phyloP scores from a whole-genome alignment of 2,888 invertebrate species.

The Cistogaster globosa region DNA sequence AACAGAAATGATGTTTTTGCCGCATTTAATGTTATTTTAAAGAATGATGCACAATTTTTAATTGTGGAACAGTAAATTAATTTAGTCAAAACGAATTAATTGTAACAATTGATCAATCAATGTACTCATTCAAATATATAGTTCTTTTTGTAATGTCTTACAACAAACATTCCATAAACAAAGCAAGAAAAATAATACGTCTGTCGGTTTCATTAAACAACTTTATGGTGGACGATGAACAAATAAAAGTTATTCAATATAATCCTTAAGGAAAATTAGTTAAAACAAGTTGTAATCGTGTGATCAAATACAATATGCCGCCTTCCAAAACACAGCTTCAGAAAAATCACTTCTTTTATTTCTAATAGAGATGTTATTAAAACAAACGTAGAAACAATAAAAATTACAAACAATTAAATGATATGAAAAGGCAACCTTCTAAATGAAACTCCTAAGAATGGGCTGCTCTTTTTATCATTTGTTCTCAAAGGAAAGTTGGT shows the following conservation, averaged over 20 bases:
- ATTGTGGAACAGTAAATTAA: too few species aligned
- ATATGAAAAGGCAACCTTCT: background rate
- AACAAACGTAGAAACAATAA: constrained; percentile 17
- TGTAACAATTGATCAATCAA: too few species aligned
- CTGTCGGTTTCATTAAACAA: too few species aligned
- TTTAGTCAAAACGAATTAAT: too few species aligned
- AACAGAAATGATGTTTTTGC: too few species aligned
- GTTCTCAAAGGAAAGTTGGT: constrained; percentile 25
- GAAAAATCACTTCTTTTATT: background rate
- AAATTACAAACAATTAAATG: constrained; percentile 7
- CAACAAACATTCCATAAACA: too few species aligned
- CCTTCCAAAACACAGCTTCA: background rate
- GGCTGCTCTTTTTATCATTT: constrained; percentile 34
- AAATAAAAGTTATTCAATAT: background rate
- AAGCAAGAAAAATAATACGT: too few species aligned
- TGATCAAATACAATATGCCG: constrained; percentile 43
- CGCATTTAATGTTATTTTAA: too few species aligned
- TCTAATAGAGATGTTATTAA: constrained; percentile 26
- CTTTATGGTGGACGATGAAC: too few species aligned
- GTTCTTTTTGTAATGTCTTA: too few species aligned
- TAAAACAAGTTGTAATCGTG: constrained; percentile 26
- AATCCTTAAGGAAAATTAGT: constrained; percentile 41
- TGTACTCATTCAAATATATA: too few species aligned
- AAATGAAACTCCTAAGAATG: constrained; percentile 23
- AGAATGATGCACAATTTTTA: too few species aligned